A percentile compares a stretch with the other conserved stretches of the same genome.
Conservation (phyloP, 92 coral and sea anemone genomes). For the Siderastrea siderea region DNA sequence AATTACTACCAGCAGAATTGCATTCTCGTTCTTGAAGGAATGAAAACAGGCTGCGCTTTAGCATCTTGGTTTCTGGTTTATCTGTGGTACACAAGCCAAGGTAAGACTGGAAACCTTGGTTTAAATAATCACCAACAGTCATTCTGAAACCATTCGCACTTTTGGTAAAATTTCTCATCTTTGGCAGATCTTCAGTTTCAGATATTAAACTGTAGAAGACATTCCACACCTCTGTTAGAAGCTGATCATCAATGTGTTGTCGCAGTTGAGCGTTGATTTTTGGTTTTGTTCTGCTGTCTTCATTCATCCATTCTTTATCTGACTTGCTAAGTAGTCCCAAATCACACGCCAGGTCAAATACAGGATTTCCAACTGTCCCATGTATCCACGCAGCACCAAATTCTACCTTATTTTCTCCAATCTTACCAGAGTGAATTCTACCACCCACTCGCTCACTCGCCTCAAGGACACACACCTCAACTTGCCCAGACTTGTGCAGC, state of each 20-base stretch:
- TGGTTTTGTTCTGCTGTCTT: constrained; percentile 10
- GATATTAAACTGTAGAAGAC: constrained; percentile 1
- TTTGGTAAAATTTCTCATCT: constrained; percentile 5
- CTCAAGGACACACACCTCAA: constrained; percentile 62
- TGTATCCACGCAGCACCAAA: constrained; percentile 76
- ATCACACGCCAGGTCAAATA: constrained; percentile 52
- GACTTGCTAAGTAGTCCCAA: not conserved
- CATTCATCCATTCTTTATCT: constrained; percentile 20
- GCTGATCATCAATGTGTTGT: not conserved
- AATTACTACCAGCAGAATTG: constrained; percentile 38
- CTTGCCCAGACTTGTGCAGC: constrained; percentile 56
- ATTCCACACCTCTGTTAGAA: constrained; percentile 37
- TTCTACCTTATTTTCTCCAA: constrained; percentile 44
- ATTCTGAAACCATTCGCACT: not conserved
- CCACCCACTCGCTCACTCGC: constrained; percentile 73
- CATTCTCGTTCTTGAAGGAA: constrained; percentile 61
- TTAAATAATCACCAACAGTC: constrained; percentile 47
- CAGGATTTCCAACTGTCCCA: constrained; percentile 48
- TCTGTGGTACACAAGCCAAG: constrained; percentile 25
- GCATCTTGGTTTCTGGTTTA: constrained; percentile 9
- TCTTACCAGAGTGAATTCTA: constrained; percentile 47
- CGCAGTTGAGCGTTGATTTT: not conserved
- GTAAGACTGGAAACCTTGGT: constrained; percentile 32
- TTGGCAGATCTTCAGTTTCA: constrained; percentile 9
- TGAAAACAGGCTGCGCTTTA: constrained; percentile 44